Evolutionary conservation across 2,888 invertebrate species (phyloP).

Genomic region (Charanyca ferruginea): DNA sequence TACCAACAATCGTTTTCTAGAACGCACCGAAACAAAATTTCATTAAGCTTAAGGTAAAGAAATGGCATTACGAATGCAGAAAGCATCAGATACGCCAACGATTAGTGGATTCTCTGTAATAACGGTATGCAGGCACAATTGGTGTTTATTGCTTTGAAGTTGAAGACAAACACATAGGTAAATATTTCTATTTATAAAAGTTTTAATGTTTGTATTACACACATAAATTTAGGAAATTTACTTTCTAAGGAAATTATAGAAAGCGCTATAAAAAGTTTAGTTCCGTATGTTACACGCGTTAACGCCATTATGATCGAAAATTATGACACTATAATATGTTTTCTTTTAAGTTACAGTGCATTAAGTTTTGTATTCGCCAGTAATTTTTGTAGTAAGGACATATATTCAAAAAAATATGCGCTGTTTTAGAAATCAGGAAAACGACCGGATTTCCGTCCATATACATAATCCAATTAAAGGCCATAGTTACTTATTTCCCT

Average conservation of each 20-base stretch:
- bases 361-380: not conserved
- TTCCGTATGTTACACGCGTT: slow-evolving; percentile 25
- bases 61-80: slow-evolving; percentile 57
- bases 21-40: slow-evolving; percentile 56
- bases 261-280: slow-evolving; percentile 38
- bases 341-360: not conserved
- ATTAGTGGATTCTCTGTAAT: slow-evolving; percentile 56
- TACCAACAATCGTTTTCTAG: slow-evolving; percentile 44
- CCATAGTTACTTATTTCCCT: not conserved
- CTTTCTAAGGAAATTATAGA: slow-evolving; percentile 52
- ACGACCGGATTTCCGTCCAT: slow-evolving; percentile 19
- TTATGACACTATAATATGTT: slow-evolving; percentile 28
- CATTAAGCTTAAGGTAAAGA: slow-evolving; percentile 50
- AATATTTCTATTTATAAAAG: slow-evolving; percentile 23
- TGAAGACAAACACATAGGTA: slow-evolving; percentile 34
- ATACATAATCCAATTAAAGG: slow-evolving; percentile 11
- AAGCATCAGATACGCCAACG: slow-evolving; percentile 58
- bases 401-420: not conserved
- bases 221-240: slow-evolving; percentile 23
- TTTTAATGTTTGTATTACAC: slow-evolving; percentile 24
- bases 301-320: slow-evolving; percentile 20
- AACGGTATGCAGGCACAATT: slow-evolving; percentile 57
- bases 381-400: not conserved
- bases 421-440: slow-evolving; percentile 3
- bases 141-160: slow-evolving; percentile 42